phyloP scores from a whole-genome alignment of 2,888 invertebrate species.

The Acleris cristana region DNA sequence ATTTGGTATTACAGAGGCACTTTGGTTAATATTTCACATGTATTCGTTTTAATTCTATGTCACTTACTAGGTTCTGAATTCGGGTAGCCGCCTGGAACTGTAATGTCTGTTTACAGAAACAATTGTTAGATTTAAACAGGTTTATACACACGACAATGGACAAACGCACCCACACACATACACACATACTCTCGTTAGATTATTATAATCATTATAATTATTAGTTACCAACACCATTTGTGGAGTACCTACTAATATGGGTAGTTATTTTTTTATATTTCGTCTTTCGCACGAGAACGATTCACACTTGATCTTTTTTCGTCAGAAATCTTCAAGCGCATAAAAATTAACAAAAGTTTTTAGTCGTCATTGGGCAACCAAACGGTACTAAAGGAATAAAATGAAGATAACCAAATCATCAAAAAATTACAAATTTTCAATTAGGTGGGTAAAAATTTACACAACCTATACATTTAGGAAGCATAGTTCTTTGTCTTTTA shows the following conservation, averaged over 20 bases:
- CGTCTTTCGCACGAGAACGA: too few species aligned
- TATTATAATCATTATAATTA: not conserved
- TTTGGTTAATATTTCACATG: conserved; percentile 29
- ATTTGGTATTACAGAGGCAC: conserved; percentile 1
- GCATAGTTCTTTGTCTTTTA: too few species aligned
- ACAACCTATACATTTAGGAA: too few species aligned
- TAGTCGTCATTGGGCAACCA: too few species aligned
- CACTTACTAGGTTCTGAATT: conserved; percentile 36
- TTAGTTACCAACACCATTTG: not conserved
- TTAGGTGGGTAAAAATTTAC: too few species aligned
- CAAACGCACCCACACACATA: conserved; percentile 24
- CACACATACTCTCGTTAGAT: not conserved
- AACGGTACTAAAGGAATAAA: too few species aligned
- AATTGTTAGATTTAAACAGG: conserved; percentile 21
- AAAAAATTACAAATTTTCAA: too few species aligned
- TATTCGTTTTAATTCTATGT: conserved; percentile 20
- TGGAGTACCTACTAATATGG: not conserved
- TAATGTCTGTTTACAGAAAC: conserved; percentile 34
- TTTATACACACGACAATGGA: conserved; percentile 5
- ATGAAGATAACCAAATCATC: too few species aligned
- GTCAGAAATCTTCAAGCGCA: too few species aligned
- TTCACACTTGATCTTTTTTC: too few species aligned
- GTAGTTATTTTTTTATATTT: too few species aligned
- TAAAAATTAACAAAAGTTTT: too few species aligned
- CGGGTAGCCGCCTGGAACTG: conserved; percentile 34